Base-by-base conservation (phyloP, 2,797 vertebrate genomes). In the Phataginus tricuspis region DNA sequence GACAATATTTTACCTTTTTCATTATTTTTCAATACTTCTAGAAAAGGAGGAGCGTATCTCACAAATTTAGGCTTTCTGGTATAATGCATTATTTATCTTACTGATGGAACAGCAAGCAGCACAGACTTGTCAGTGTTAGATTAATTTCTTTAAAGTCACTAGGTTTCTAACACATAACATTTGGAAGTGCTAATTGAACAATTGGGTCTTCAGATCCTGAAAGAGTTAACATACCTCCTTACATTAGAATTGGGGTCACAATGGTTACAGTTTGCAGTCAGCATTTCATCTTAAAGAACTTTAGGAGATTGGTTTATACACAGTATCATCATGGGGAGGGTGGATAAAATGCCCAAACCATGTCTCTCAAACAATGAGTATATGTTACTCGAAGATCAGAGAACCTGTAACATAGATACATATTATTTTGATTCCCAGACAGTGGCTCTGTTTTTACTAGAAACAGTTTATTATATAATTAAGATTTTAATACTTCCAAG, bases 61-160 rank as follows among this genome's bases (percentile, higher is more conserved):
- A 66, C 13, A 78, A 49, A 18, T 82, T 71, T 78, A 78, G 37
- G 18, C 18, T 86, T 91, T 85, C 29, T 23, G 80, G 5, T 42
- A 68, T 68, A 77, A 92, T n/a, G 45, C 27, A 37, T 85, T 86
- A 31, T 90, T 95, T 82, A 95, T 77, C 90, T 92, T 85, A 91
- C 42, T 77, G 71, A 85, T 89, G 51, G 31, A 90, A 16, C 10
- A 90, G 39, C 51, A 77, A 80, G 42, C 74, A 34, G 16, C 12
- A 55, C 66, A 27, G 19, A 13, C 84, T 95, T 94, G 57, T 27
- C 23, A 86, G 45, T 45, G 63, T 7, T 78, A 18, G 29, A 87
- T 82, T 75, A 53, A 74, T 84, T 61, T 91, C 37, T 45, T 87
- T 61, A 86, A 84, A 83, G 42, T 64, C 49, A 80, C 74, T 79